phyloP scores from a whole-genome alignment of 1,140 invertebrate genomes.

The Vanessa atalanta region DNA sequence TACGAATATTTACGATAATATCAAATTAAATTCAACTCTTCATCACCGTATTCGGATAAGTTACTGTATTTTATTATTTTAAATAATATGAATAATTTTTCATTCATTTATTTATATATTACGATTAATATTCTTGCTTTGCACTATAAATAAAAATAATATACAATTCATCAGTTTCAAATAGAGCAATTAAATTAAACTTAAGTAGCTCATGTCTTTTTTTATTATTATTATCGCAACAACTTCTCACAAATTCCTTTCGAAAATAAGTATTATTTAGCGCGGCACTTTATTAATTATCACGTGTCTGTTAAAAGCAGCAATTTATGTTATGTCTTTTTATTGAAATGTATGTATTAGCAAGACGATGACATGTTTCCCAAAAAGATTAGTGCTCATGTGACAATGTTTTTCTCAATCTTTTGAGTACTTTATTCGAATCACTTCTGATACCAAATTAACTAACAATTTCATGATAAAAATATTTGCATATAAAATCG shows the following conservation, averaged over 20 bases:
- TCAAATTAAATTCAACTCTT: neutral
- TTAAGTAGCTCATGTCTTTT: neutral
- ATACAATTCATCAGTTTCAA: no score
- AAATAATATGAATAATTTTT: no score
- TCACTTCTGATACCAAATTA: neutral
- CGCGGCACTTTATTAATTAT: conserved; percentile 56
- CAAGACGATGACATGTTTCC: conserved; percentile 14
- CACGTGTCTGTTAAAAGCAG: conserved; percentile 59
- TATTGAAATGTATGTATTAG: conserved; percentile 50
- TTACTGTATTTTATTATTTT: no score
- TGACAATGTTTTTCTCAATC: conserved; percentile 11
- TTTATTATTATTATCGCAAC: conserved; percentile 33
- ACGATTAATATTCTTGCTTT: neutral
- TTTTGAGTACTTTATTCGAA: neutral
- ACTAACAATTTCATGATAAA: no score
- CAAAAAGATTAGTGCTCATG: neutral
- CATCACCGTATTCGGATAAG: neutral
- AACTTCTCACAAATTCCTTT: conserved; percentile 41
- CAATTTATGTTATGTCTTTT: conserved; percentile 42
- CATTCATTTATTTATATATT: no score
- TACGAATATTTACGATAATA: neutral
- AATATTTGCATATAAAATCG: no score
- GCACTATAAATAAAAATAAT: neutral
- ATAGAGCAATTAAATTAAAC: neutral
- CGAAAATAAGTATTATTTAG: conserved; percentile 37